A percentile compares a stretch with the other conserved stretches of the same genome.
Conservation (phyloP, 2,888 invertebrate species). For the Uropetala carovei region DNA sequence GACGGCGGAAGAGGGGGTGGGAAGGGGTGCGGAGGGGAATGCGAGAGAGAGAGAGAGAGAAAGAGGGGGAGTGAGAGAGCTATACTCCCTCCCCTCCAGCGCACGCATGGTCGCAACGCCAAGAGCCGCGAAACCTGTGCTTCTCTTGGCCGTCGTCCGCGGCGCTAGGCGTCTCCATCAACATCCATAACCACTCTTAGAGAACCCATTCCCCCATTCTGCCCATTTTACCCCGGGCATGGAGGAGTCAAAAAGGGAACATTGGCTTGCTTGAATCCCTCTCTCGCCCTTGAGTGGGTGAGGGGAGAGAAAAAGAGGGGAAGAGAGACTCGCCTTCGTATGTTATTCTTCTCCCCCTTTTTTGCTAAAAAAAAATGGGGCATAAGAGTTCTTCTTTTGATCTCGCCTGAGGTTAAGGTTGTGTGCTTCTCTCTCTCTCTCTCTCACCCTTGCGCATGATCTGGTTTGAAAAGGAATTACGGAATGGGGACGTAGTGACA, state of each 20-base stretch:
- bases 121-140: slow-evolving; percentile 36
- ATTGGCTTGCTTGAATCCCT: neutral
- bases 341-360: neutral
- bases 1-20: neutral
- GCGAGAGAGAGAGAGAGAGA: too few relatives aligned
- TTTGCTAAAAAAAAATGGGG: neutral
- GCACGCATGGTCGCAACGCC: slow-evolving; percentile 57
- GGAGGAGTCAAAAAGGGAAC: neutral
- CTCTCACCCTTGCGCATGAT: neutral
- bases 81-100: neutral
- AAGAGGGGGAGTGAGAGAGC: neutral
- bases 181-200: slow-evolving; percentile 51
- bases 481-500: neutral
- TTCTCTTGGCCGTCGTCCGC: slow-evolving; percentile 42
- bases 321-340: neutral
- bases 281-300: neutral
- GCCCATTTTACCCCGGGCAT: neutral
- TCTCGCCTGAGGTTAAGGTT: neutral
- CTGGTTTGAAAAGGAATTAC: neutral
- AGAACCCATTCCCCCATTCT: neutral
- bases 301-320: too few relatives aligned
- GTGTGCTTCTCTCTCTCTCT: too few relatives aligned
- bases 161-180: slow-evolving; percentile 17
- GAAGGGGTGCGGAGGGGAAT: neutral
- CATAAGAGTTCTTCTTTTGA: neutral